phyloP scores from a whole-genome alignment of 2,888 invertebrate species.

The Arenicola marina region DNA sequence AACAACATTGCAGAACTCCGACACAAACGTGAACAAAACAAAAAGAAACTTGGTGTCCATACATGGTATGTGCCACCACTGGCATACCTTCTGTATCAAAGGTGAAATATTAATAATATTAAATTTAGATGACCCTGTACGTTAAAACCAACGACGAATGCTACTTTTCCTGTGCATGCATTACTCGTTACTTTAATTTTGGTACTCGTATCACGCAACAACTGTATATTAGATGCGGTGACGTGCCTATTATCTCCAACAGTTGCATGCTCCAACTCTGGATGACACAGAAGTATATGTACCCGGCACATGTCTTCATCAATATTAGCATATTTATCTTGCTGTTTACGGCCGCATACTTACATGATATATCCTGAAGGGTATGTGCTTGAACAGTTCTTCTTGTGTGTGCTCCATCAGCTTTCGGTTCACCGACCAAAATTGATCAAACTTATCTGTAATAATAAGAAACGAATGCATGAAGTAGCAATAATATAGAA shows the following conservation, averaged over 20 bases:
- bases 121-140: conserved; percentile 1
- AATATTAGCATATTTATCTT: not conserved
- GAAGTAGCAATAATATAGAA: too few species aligned
- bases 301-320: too few species aligned
- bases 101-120: conserved; percentile 5
- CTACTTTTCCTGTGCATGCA: too few species aligned
- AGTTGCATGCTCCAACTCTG: too few species aligned
- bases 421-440: conserved; percentile 95
- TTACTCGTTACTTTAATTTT: too few species aligned
- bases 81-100: not conserved
- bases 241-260: too few species aligned
- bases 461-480: not conserved
- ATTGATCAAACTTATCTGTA: conserved; percentile 96
- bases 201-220: too few species aligned
- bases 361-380: conserved; percentile 50
- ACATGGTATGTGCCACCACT: not conserved
- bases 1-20: too few species aligned
- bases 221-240: too few species aligned
- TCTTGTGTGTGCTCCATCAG: conserved; percentile 76
- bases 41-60: not conserved
- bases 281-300: too few species aligned
- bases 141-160: not conserved
- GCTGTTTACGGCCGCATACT: not conserved
- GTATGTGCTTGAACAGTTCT: conserved; percentile 54
- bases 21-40: too few species aligned